Percentiles rank a stretch among this genome's conserved stretches.
Conservation (phyloP, 2,888 invertebrate species). For the Cistogaster globosa region DNA sequence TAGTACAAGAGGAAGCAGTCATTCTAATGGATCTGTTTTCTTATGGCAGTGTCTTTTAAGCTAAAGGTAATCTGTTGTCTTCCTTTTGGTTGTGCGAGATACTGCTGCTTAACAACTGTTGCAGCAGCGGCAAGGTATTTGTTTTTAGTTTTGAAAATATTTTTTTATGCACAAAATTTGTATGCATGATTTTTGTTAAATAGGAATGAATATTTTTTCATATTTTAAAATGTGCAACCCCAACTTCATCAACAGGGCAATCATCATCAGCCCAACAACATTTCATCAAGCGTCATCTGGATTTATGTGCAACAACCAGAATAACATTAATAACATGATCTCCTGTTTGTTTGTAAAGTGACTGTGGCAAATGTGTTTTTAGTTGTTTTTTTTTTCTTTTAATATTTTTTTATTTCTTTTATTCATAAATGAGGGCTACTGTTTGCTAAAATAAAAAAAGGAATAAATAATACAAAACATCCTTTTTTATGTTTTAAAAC, state of each 20-base stretch:
- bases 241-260: conserved; percentile 49
- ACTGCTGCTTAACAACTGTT: conserved; percentile 46
- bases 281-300: conserved; percentile 69
- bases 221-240: conserved; percentile 62
- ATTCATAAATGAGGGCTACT: conserved; percentile 65
- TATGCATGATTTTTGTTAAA: conserved; percentile 69
- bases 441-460: conserved; percentile 14
- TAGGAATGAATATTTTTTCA: conserved; percentile 70
- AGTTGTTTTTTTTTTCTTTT: conserved; percentile 10
- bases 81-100: background rate
- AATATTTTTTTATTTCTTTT: conserved; percentile 26
- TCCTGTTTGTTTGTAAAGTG: conserved; percentile 18
- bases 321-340: conserved; percentile 25
- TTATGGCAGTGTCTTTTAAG: conserved; percentile 48
- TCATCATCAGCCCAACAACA: conserved; percentile 54
- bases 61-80: conserved; percentile 58
- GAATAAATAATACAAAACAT: conserved; percentile 12
- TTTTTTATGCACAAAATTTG: conserved; percentile 62
- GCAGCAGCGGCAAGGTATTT: conserved; percentile 12
- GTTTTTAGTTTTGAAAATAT: conserved; percentile 20
- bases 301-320: conserved; percentile 45
- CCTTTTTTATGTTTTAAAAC: conserved; percentile 7
- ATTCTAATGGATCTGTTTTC: conserved; percentile 57
- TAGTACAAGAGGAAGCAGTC: background rate
- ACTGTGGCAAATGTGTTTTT: conserved; percentile 54